phyloP scores from a whole-genome alignment of 1,140 invertebrate species.

The Platyura marginata region DNA sequence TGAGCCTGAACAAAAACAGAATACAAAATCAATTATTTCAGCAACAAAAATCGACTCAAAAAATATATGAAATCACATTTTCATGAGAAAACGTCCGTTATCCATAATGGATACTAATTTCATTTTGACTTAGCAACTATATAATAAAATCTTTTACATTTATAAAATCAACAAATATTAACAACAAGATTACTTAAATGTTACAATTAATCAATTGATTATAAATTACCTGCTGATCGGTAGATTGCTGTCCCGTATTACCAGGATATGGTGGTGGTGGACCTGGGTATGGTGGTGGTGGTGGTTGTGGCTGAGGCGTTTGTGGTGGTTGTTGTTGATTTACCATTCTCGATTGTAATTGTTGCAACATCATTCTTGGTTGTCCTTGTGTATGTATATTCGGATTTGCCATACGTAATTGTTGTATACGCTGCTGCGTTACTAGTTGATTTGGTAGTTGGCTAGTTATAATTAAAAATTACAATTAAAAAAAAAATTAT shows the following conservation, averaged over 20 bases:
- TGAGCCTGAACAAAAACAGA: too few relatives aligned
- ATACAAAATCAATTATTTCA: too few relatives aligned
- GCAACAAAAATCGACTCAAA: too few relatives aligned
- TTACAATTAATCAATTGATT: background rate
- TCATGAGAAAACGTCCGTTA: too few relatives aligned
- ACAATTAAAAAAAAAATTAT: too few relatives aligned
- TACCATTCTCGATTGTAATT: background rate
- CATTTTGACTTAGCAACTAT: too few relatives aligned
- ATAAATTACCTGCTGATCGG: background rate
- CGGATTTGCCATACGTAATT: conserved; percentile 1
- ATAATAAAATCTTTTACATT: too few relatives aligned
- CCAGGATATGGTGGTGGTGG: conserved; percentile 4
- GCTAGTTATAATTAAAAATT: too few relatives aligned
- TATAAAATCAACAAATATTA: too few relatives aligned
- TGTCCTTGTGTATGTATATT: background rate
- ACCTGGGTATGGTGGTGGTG: conserved; percentile 3
- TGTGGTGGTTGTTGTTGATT: background rate
- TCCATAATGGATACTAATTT: too few relatives aligned
- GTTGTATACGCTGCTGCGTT: background rate
- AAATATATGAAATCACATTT: too few relatives aligned
- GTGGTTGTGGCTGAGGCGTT: background rate
- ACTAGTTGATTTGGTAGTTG: background rate
- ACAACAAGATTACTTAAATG: too few relatives aligned
- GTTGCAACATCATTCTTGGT: conserved; percentile 1
- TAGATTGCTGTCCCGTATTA: background rate